phyloP scores from a whole-genome alignment of 1,140 invertebrate species.

The Calliphora vicina region DNA sequence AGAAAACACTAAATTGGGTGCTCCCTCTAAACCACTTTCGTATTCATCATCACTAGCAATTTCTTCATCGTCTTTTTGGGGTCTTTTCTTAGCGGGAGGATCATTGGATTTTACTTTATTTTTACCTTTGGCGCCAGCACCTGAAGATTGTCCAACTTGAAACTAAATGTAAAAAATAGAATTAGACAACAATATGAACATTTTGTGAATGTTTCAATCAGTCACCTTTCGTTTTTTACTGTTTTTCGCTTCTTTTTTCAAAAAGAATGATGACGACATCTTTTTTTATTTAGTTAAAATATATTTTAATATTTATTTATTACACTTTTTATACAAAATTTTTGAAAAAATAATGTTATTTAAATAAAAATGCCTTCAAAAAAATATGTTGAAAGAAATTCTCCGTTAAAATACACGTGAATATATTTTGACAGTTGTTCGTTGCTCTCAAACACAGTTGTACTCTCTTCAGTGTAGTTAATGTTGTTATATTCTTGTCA shows the following conservation, averaged over 20 bases:
- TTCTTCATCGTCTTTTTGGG: conserved; percentile 63
- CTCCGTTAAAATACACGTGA: conserved; percentile 36
- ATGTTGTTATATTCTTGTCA: no score
- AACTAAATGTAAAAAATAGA: conserved; percentile 40
- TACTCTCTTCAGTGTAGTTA: no score
- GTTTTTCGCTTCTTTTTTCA: conserved; percentile 68
- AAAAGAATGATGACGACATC: conserved; percentile 69
- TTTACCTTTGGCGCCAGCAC: conserved; percentile 34
- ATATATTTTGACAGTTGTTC: conserved; percentile 36
- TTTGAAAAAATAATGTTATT: not conserved
- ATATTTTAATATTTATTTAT: not conserved
- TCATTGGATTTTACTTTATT: conserved; percentile 36
- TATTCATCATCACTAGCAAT: conserved; percentile 65
- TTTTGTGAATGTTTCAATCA: not conserved
- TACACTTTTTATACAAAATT: conserved; percentile 1
- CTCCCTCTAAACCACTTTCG: conserved; percentile 62
- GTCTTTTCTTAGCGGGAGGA: conserved; percentile 51
- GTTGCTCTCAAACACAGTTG: not conserved
- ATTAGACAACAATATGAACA: not conserved
- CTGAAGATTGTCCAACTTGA: not conserved
- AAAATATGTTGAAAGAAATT: no score
- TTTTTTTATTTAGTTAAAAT: not conserved
- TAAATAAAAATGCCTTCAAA: not conserved
- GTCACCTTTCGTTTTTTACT: conserved; percentile 67
- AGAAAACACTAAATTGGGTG: conserved; percentile 66